Evolutionary conservation across 2,888 invertebrate genomes (phyloP).

Genomic region (Drosophila kanekoi): DNA sequence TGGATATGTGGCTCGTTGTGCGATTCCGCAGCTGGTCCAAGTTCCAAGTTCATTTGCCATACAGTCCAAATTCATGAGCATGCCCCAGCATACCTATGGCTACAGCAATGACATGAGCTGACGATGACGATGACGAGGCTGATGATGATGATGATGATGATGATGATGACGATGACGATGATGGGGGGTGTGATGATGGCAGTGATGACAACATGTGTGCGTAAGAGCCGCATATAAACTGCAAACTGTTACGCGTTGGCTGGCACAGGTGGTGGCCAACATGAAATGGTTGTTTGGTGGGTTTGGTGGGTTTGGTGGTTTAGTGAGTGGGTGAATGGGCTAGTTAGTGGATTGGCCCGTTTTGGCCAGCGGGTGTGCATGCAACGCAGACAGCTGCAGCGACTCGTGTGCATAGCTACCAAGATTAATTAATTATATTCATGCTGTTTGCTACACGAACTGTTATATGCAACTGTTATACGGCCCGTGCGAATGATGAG

Average conservation of each 20-base stretch:
- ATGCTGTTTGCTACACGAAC: neutral
- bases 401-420: neutral
- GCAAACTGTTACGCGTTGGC: conserved; percentile 36
- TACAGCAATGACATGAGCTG: conserved; percentile 6
- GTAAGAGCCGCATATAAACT: conserved; percentile 51
- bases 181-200: conserved; percentile 39
- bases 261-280: conserved; percentile 21
- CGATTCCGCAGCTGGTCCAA: conserved; percentile 39
- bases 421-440: conserved; percentile 12
- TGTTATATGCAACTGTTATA: neutral
- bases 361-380: conserved; percentile 5
- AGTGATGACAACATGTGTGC: conserved; percentile 67
- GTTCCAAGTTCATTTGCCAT: conserved; percentile 57
- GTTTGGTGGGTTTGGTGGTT: neutral
- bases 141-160: conserved; percentile 26
- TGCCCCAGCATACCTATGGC: conserved; percentile 36
- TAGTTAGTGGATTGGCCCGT: neutral
- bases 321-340: conserved; percentile 1
- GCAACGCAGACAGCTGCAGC: conserved; percentile 8
- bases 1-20: conserved; percentile 7
- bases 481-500: neutral
- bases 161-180: conserved; percentile 16
- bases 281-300: neutral
- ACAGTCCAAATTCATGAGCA: conserved; percentile 69
- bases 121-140: neutral